Evolutionary conservation across 2,113 vertebrate genomes (phyloP).

Genomic region (Erpornis zantholeuca): DNA sequence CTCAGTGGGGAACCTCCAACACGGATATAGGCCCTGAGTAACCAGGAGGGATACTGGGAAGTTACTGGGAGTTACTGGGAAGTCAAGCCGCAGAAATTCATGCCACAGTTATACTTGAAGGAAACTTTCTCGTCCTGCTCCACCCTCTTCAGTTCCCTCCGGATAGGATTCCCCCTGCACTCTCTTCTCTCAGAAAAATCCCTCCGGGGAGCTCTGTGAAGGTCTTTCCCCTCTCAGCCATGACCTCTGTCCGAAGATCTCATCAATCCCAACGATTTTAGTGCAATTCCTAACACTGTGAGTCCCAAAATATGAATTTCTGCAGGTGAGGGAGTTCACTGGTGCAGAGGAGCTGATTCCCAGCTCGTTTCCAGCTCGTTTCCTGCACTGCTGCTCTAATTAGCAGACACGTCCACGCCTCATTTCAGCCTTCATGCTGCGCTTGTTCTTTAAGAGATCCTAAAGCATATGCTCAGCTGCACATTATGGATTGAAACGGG

Average conservation of each 20-base stretch:
- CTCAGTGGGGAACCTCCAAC: not conserved
- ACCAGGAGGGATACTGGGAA: not conserved
- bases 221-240: not conserved
- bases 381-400: not conserved
- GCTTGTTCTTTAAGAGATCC: not conserved
- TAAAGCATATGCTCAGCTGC: not conserved
- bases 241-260: not conserved
- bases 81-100: accelerated
- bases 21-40: not conserved
- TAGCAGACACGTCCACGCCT: accelerated
- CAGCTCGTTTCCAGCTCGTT: not conserved
- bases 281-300: accelerated
- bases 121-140: not conserved
- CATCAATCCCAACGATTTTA: accelerated
- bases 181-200: not conserved
- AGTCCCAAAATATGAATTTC: not conserved
- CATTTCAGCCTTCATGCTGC: not conserved
- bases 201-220: not conserved
- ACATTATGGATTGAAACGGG: not conserved
- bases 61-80: not conserved
- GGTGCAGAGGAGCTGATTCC: not conserved
- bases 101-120: not conserved
- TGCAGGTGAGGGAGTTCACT: not conserved
- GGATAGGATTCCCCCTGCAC: accelerated
- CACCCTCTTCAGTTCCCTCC: not conserved